Conservation (phyloP, 2,113 vertebrate species). For the Ranitomeya imitator region DNA sequence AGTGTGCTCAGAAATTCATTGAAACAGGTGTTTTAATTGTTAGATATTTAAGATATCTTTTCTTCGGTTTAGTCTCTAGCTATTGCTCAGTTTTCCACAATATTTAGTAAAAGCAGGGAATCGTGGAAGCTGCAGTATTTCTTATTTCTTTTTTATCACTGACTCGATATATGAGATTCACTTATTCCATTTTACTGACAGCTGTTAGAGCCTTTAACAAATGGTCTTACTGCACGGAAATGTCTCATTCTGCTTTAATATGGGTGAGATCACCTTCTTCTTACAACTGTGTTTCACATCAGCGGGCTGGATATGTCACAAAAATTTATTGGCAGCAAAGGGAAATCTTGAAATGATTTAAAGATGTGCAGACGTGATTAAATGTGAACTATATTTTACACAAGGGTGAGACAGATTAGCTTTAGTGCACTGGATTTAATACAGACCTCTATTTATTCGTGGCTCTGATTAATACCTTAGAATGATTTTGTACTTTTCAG, state of each 20-base stretch:
- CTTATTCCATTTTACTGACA: constrained; percentile 23
- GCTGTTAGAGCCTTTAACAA: constrained; percentile 10
- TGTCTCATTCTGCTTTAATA: constrained; percentile 16
- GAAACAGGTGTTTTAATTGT: not conserved
- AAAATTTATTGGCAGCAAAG: constrained; percentile 3
- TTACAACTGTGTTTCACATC: constrained; percentile 9
- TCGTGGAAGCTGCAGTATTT: not conserved
- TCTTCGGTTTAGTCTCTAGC: not conserved
- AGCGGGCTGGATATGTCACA: constrained; percentile 1
- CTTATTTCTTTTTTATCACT: not conserved
- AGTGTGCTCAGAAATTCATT: not conserved
- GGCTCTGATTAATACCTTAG: not conserved
- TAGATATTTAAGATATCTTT: not conserved
- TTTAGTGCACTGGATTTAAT: not conserved
- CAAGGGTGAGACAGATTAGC: not conserved
- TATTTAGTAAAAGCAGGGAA: too few species aligned
- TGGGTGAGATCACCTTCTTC: constrained; percentile 7
- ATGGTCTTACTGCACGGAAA: not conserved
- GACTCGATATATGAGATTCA: not conserved
- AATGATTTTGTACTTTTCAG: not conserved
- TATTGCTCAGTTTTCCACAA: not conserved
- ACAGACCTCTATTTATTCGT: not conserved
- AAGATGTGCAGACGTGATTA: constrained; percentile 8
- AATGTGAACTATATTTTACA: not conserved
- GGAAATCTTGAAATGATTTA: not conserved